Percentiles rank a stretch among this genome's conserved stretches.
These are phyloP conservation scores for Chromoteleia sp. DNA, from an alignment of 2,888 invertebrate species.

Conservation along the genomic window DNA sequence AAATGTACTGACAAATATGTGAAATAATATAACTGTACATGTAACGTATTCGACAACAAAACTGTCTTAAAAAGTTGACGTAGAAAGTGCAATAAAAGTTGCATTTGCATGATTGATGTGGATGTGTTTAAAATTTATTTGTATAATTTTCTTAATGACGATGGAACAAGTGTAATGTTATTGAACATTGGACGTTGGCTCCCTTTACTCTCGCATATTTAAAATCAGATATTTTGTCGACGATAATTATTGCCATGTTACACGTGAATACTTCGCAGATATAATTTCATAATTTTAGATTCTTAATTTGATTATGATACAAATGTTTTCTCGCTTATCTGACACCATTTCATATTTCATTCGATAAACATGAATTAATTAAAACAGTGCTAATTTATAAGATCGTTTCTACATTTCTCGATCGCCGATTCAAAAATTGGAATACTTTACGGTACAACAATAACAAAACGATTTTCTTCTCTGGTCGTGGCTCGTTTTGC, in stretches of 20 bases:
- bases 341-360: background rate
- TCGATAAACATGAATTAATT: background rate
- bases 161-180: slow-evolving; percentile 24
- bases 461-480: slow-evolving; percentile 37
- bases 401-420: background rate
- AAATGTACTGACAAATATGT: background rate
- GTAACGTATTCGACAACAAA: too few species aligned
- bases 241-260: slow-evolving; percentile 10
- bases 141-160: slow-evolving; percentile 31
- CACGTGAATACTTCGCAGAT: slow-evolving; percentile 4
- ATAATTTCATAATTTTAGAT: slow-evolving; percentile 15
- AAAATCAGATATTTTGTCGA: slow-evolving; percentile 32
- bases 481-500: slow-evolving; percentile 10
- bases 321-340: background rate
- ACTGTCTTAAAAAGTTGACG: background rate
- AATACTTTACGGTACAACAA: slow-evolving; percentile 3
- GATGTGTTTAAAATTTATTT: slow-evolving; percentile 20
- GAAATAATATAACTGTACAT: background rate
- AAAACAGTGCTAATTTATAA: background rate
- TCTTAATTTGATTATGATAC: background rate
- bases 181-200: slow-evolving; percentile 45
- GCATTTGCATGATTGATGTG: slow-evolving; percentile 38
- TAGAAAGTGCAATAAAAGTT: slow-evolving; percentile 36
- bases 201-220: background rate
- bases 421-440: slow-evolving; percentile 4